A percentile compares a stretch with the other conserved stretches of the same genome.
These are phyloP conservation scores for Glareola pratincola DNA, from an alignment of 2,113 vertebrate species.

Conservation along the genomic window DNA sequence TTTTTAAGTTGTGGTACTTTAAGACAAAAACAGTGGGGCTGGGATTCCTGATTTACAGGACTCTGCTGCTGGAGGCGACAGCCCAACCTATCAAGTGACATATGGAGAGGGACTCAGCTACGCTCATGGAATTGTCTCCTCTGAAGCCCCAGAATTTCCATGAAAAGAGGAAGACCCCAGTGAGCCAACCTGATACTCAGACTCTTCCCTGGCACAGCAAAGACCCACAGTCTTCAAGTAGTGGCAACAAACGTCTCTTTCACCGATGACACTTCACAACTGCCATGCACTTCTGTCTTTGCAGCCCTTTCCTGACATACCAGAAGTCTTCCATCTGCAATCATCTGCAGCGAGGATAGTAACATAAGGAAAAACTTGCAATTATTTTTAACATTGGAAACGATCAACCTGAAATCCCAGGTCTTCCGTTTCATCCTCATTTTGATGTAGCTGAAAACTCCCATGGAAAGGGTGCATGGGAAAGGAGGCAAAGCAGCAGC, in stretches of 20 bases:
- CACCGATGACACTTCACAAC: background rate
- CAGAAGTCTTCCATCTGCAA: background rate
- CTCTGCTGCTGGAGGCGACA: background rate
- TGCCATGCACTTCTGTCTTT: background rate
- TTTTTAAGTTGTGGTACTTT: background rate
- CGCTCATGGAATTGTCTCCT: background rate
- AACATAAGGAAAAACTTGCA: background rate
- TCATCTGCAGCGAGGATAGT: accelerated
- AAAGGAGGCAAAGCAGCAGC: background rate
- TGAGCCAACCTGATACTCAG: background rate
- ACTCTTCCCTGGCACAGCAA: background rate
- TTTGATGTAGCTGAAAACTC: background rate
- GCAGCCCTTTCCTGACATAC: background rate
- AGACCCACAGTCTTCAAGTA: background rate
- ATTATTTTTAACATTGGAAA: background rate
- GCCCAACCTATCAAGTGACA: background rate
- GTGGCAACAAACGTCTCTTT: background rate
- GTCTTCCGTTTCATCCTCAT: accelerated
- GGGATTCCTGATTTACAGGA: background rate
- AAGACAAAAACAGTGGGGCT: background rate
- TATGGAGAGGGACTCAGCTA: background rate
- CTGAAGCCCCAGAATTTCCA: background rate
- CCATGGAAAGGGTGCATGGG: background rate
- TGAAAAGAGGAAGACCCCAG: background rate
- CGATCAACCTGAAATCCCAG: background rate